Evolutionary conservation across 2,888 invertebrate species (phyloP), one percentile per base, ranked within the genome.

Genomic region (Diploptera punctata): DNA sequence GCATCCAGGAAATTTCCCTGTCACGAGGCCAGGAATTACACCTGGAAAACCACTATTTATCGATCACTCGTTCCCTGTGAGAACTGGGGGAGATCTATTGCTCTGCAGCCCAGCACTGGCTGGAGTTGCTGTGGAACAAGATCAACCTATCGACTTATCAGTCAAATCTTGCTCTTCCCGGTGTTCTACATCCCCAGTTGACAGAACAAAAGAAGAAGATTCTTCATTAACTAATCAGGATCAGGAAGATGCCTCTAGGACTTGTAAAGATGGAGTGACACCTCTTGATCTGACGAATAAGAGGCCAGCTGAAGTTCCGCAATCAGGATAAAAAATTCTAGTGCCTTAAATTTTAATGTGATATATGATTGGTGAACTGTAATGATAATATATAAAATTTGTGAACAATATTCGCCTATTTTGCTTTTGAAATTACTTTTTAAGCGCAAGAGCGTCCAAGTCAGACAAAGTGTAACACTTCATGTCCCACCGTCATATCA

Each of bases 61-160:
- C 5, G 73, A 65, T 13, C 65, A 43, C 49, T 52, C 67, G 21
- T 68, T 19, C 19, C 0, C 81, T 81, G 0, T 80, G 80, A 1
- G 80, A 24, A 76, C 80, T 52, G 83, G 84, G 9, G 82, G 83
- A 18, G 83, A 83, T 75, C 77, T 83, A 5, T 76, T 82, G 0
- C 77, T 84, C 43, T 82, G 81, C 62, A 84, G 83, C 68, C 84
- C 84, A 0, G 82, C 82, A 65, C 81, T 82, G 0, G 83, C 82
- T 47, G 81, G 83, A 49, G 76, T 83, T 0, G 81, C 83, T 38
- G 80, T 82, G 26, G 90, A 90, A 76, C 89, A 90, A 70, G 85
- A 87, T 57, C 82, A 84, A 65, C 84, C 84, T 19, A 84, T 84
- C 70, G 84, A 84, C 76, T 78, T 84, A n/a, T 91, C 91, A 1